Conservation (phyloP, 2,113 vertebrate species). For the Platycercus adscitus region DNA sequence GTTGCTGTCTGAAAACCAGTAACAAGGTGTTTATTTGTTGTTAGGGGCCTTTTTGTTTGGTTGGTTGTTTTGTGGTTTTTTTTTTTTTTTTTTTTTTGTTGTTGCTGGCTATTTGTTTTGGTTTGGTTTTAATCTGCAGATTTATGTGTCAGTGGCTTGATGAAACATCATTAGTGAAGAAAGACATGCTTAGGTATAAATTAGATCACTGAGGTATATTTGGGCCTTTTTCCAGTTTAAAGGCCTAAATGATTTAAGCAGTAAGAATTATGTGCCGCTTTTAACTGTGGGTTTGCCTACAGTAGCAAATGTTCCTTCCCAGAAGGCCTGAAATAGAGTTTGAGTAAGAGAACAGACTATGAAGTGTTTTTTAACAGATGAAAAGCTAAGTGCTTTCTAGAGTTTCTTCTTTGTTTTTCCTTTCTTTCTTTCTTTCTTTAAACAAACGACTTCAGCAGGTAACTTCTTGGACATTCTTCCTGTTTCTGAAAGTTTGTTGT, state of each 20-base stretch:
- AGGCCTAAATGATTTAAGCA: not conserved
- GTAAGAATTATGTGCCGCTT: not conserved
- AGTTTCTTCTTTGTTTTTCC: accelerated
- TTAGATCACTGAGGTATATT: not conserved
- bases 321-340: not conserved
- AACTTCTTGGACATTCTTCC: not conserved
- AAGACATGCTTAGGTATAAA: not conserved
- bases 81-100: not conserved
- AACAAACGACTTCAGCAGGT: not conserved
- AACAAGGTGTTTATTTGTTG: not conserved
- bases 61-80: not conserved
- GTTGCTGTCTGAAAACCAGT: not conserved
- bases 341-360: not conserved
- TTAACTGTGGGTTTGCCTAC: not conserved
- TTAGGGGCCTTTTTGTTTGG: not conserved
- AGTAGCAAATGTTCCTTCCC: not conserved
- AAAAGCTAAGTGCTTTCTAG: not conserved
- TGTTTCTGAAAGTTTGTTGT: not conserved
- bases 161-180: not conserved
- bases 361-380: not conserved
- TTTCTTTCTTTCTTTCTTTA: not conserved
- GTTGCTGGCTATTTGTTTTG: not conserved
- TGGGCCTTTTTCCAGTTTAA: not conserved
- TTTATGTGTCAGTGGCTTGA: not conserved
- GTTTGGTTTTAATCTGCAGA: not conserved